Evolutionary conservation across 2,888 invertebrate genomes (phyloP).

Genomic region (Amorpha juglandis): DNA sequence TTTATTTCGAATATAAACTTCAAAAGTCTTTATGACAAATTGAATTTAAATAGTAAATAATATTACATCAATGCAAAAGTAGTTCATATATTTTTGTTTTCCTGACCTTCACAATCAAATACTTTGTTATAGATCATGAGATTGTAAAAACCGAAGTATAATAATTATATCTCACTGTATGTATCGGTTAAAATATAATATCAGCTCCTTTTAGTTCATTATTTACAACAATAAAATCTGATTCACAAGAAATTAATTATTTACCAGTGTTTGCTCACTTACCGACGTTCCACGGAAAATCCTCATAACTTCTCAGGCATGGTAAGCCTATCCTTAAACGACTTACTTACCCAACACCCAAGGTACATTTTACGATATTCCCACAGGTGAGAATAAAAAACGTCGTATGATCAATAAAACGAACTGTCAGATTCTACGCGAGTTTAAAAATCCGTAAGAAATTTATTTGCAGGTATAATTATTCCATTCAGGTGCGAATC

Average conservation of each 20-base stretch:
- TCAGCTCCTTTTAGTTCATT: neutral
- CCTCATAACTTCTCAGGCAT: neutral
- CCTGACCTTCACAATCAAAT: no score
- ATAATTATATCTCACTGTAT: no score
- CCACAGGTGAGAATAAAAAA: slow-evolving; percentile 15
- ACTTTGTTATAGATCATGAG: no score
- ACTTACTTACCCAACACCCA: slow-evolving; percentile 37
- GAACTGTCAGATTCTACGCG: slow-evolving; percentile 56
- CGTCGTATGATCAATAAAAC: slow-evolving; percentile 26
- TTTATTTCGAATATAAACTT: no score
- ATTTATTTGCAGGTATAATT: slow-evolving; percentile 67
- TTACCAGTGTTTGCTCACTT: neutral
- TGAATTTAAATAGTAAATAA: no score
- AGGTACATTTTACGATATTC: slow-evolving; percentile 36
- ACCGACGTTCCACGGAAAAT: neutral
- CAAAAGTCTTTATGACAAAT: no score
- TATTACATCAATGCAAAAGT: no score
- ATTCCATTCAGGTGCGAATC: slow-evolving; percentile 63
- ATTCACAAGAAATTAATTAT: neutral
- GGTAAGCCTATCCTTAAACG: slow-evolving; percentile 30
- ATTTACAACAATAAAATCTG: neutral
- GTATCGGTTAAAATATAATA: no score
- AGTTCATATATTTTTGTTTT: no score
- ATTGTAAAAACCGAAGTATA: no score
- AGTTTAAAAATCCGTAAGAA: slow-evolving; percentile 55